These are phyloP conservation scores for Isichthys henryi DNA, from an alignment of 2,113 vertebrate species.

Conservation along the genomic window DNA sequence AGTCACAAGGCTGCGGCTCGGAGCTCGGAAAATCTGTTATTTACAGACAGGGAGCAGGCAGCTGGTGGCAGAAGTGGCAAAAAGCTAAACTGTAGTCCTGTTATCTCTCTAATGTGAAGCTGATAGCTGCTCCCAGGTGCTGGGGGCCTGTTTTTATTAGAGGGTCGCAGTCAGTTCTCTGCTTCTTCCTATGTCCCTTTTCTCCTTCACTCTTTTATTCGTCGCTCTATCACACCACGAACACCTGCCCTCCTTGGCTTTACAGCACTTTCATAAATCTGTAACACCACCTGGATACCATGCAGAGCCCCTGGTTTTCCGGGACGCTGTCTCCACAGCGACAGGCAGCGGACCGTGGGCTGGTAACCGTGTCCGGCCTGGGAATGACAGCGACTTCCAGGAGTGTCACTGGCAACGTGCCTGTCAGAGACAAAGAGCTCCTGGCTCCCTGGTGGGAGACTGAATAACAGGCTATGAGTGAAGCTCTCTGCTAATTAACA, in stretches of 20 bases:
- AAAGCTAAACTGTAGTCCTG: neutral
- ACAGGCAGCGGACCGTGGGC: neutral
- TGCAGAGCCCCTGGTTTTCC: neutral
- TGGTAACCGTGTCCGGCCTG: neutral
- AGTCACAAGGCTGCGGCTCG: neutral
- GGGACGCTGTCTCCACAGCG: neutral
- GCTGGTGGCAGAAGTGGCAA: neutral
- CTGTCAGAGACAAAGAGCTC: neutral
- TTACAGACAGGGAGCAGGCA: neutral
- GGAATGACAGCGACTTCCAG: neutral
- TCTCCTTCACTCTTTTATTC: slow-evolving; percentile 5
- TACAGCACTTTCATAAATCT: neutral
- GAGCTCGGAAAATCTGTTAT: slow-evolving; percentile 4
- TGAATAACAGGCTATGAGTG: neutral
- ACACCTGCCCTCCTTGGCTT: slow-evolving; percentile 28
- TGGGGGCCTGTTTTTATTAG: neutral
- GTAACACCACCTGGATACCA: neutral
- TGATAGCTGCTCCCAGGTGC: neutral
- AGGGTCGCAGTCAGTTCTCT: neutral
- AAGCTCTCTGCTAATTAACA: neutral
- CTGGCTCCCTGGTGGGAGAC: neutral
- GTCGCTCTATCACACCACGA: slow-evolving; percentile 26
- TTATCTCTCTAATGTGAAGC: slow-evolving; percentile 1
- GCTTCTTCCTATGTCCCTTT: slow-evolving; percentile 12
- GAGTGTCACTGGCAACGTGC: neutral